Conservation (phyloP, 2,797 vertebrate species). For the Artibeus lituratus region DNA sequence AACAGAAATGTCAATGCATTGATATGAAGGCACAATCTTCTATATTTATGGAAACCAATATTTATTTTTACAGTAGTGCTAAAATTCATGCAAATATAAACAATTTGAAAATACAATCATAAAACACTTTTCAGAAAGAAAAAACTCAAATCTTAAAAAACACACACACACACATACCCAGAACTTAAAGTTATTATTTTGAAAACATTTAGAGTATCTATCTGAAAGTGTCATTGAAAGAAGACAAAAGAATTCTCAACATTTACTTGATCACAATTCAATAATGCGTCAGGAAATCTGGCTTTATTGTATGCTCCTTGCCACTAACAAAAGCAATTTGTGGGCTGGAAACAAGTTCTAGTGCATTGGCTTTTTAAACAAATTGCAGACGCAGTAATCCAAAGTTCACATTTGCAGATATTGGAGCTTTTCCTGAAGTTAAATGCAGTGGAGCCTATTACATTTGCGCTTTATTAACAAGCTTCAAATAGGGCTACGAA, state of each 20-base stretch:
- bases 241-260: constrained; percentile 24
- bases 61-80: neutral
- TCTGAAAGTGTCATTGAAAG: constrained; percentile 1
- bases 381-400: constrained; percentile 51
- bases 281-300: constrained; percentile 40
- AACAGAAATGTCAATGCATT: neutral
- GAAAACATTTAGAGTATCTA: constrained; percentile 42
- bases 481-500: constrained; percentile 52
- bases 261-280: constrained; percentile 8
- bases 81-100: neutral
- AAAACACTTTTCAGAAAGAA: constrained; percentile 4
- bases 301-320: constrained; percentile 25
- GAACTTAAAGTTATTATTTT: neutral
- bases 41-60: neutral
- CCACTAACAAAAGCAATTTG: constrained; percentile 44
- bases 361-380: constrained; percentile 26
- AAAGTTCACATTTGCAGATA: constrained; percentile 47
- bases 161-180: neutral
- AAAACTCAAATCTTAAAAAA: neutral
- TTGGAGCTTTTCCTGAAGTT: constrained; percentile 58
- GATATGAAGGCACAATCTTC: neutral
- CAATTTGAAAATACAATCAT: neutral
- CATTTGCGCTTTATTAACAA: constrained; percentile 56
- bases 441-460: constrained; percentile 59
- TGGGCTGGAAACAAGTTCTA: neutral